Evolutionary conservation across 2,888 invertebrate genomes (phyloP), one percentile per base, ranked within the genome.

Genomic region (Diachrysia chrysitis): DNA sequence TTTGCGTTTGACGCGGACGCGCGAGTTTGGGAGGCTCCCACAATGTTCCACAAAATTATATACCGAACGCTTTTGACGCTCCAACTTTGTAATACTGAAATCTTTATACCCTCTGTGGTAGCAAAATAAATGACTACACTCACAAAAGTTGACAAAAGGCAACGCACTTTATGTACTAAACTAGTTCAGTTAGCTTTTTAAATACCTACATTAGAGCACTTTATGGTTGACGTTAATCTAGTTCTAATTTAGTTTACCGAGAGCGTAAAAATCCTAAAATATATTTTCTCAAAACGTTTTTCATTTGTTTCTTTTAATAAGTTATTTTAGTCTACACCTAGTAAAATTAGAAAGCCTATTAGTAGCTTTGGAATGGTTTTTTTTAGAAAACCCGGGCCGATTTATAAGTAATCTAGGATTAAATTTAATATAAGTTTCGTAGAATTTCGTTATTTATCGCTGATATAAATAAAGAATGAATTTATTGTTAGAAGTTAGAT

Each of bases 41-140:
- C 17, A 64, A 62, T 55, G 23, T 29, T n/a, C 51, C 46, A 58
- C 63, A 65, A 46, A 74, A 66, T 69, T 60, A 72, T 78, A 69
- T 60, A 63, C 46, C 19, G 29, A 67, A 71, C 42, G 58, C 63
- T 19, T 66, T 63, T 63, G 56, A 60, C 65, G 42, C 9, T 51
- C 9, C 29, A 16, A 19, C 29, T 58, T 48, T 67, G 42, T 57
- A 19, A 58, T 69, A 48, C 21, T 35, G n/a, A 48, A 63, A 19
- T 69, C 23, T 55, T 37, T 64, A 73, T 57, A 58, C 46, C 53
- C 51, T 12, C 46, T 46, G 46, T 42, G 55, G 55, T 54, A 37
- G 16, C 55, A 60, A 19, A 21, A 51, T 51, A 51, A 51, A 51
- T 10, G n/a, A 51, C 48, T 10, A 9, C 48, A 48, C 19, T 17